Evolutionary conservation across 2,113 vertebrate species (phyloP).

Genomic region (Zosterops pallidus): DNA sequence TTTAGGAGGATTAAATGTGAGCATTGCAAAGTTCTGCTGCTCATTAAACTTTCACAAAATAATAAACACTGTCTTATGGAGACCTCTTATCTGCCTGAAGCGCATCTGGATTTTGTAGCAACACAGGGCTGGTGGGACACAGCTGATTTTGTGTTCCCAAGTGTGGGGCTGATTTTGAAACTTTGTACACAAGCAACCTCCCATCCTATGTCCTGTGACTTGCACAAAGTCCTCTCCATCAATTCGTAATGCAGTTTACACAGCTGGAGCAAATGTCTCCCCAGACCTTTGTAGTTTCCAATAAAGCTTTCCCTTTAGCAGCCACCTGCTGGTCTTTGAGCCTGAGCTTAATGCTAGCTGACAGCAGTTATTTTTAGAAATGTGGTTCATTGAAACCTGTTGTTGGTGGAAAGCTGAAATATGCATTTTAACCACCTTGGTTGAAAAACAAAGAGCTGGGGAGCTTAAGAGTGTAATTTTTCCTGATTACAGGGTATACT

Average conservation of each 20-base stretch:
- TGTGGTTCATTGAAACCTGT: constrained; percentile 63
- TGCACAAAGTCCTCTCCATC: not conserved
- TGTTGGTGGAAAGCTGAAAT: constrained; percentile 56
- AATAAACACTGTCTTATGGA: not conserved
- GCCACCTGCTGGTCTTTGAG: constrained; percentile 59
- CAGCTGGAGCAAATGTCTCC: constrained; percentile 41
- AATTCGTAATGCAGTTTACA: not conserved
- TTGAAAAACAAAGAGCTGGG: constrained; percentile 36
- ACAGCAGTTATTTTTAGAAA: constrained; percentile 64
- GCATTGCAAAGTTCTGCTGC: not conserved
- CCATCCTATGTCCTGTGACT: not conserved
- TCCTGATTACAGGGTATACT: constrained; percentile 52
- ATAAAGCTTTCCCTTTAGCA: constrained; percentile 45
- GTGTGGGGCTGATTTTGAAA: not conserved
- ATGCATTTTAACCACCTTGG: constrained; percentile 47
- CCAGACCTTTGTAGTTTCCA: constrained; percentile 46
- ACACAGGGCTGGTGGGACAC: not conserved
- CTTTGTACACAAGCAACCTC: not conserved
- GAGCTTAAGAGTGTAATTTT: constrained; percentile 61
- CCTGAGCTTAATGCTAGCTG: constrained; percentile 48
- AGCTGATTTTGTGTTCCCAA: not conserved
- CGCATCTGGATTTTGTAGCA: not conserved
- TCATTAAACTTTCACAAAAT: not conserved
- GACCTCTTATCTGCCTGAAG: not conserved
- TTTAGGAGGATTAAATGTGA: not conserved